Base-by-base conservation (phyloP, 1,140 invertebrate genomes). In the Drosophila suzukii region DNA sequence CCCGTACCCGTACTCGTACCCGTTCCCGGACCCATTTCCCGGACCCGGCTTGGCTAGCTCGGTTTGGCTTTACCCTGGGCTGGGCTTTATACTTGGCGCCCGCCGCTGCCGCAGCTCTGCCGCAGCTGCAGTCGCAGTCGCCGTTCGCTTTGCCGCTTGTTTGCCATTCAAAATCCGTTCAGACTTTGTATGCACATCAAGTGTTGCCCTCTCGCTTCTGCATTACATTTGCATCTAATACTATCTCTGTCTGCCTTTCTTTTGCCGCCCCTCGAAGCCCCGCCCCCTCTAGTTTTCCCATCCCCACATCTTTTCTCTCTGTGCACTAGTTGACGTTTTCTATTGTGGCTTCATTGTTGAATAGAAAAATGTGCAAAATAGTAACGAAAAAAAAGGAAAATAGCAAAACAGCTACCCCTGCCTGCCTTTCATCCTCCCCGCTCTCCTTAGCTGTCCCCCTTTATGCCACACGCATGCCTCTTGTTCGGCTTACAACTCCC, bases 291-390 rank as follows among this genome's bases (percentile, higher is more conserved):
- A 51, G 39, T 46, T 50, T 13, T 49, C 39, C 20, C n/a, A 32
- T 32, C 32, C 24, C 50, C 59, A 59, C 43, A 12, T 44, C 47
- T 53, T 73, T 61, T 72, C 56, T 61, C 63, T 65, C 58, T 15
- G 57, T 77, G 84, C 83, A 78, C 83, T 88, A 89, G 84, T 88
- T 89, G 84, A 88, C 83, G 83, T 88, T 88, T 83, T 81, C 77
- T 77, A 80, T 91, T 90, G 75, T 82, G 81, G 88, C 84, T 91
- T 91, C 83, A 91, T 91, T 91, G 88, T 91, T 90, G 88, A 88
- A 91, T 84, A 91, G 88, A 91, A 88, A 91, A 88, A 88, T 89
- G 83, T 88, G 84, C 84, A 88, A 88, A 88, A 89, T 89, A 88
- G 84, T 89, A 88, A 88, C 80, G 74, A 75, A 78, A 78, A 86